phyloP scores from a whole-genome alignment of 2,888 invertebrate genomes.

The Volucella bombylans region DNA sequence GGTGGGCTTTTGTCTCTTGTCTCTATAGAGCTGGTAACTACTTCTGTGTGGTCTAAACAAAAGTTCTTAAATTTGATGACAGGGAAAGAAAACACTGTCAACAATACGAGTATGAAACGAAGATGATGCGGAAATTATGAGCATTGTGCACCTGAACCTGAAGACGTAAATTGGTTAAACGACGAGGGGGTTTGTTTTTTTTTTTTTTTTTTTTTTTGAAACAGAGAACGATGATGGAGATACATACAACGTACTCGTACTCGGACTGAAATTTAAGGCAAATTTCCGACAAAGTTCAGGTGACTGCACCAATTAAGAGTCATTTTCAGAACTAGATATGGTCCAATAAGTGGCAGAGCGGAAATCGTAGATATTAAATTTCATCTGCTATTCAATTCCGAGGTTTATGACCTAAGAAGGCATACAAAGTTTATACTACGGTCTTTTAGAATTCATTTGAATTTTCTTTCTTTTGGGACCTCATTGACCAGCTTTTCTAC shows the following conservation, averaged over 20 bases:
- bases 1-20: constrained; percentile 62
- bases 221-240: constrained; percentile 2
- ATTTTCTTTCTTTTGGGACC: too few species aligned
- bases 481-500: too few species aligned
- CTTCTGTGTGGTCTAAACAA: constrained; percentile 67
- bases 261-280: too few species aligned
- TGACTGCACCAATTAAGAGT: too few species aligned
- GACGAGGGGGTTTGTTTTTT: constrained; percentile 3
- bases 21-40: neutral
- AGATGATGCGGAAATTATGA: constrained; percentile 23
- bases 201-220: neutral
- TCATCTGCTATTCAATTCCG: too few species aligned
- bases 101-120: constrained; percentile 17
- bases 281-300: too few species aligned
- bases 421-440: too few species aligned
- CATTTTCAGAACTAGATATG: too few species aligned
- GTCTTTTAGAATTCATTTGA: too few species aligned
- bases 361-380: too few species aligned
- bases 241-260: neutral
- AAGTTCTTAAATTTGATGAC: constrained; percentile 56
- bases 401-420: too few species aligned
- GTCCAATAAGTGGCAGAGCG: too few species aligned
- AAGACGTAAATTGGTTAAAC: constrained; percentile 23
- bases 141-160: constrained; percentile 39
- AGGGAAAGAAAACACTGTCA: constrained; percentile 63